A percentile compares a stretch with the other conserved stretches of the same genome.
phyloP scores from a whole-genome alignment of 1,140 invertebrate species.

The Diachasma alloeum region DNA sequence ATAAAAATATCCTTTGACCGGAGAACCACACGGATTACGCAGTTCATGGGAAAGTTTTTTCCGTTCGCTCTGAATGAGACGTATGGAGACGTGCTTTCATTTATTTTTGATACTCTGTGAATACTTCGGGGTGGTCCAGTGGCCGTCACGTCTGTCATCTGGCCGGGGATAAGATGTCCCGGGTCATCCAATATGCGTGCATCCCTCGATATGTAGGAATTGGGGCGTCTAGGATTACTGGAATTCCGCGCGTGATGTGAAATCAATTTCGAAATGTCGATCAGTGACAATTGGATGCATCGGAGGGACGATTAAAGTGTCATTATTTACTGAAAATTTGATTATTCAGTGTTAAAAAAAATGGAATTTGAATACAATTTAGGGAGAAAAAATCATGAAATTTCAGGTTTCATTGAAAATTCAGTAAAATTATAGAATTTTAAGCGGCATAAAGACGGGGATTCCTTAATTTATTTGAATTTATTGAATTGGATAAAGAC shows the following conservation, averaged over 20 bases:
- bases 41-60: constrained; percentile 1
- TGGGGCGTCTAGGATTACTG: constrained; percentile 7
- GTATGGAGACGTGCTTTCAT: not conserved
- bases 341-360: no score
- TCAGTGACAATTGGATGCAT: no score
- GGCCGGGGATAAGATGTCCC: constrained; percentile 44
- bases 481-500: no score
- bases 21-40: not conserved
- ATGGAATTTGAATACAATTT: no score
- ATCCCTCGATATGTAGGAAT: constrained; percentile 32
- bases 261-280: not conserved
- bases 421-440: no score
- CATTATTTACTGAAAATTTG: no score
- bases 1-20: not conserved
- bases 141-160: constrained; percentile 48
- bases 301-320: no score
- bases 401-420: no score
- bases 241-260: not conserved
- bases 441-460: no score
- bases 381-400: no score
- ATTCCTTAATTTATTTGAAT: no score
- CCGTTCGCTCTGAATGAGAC: not conserved
- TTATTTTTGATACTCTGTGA: constrained; percentile 11
- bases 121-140: constrained; percentile 50
- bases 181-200: constrained; percentile 42